phyloP scores from a whole-genome alignment of 2,797 vertebrate genomes.

The Babyrousa celebensis region DNA sequence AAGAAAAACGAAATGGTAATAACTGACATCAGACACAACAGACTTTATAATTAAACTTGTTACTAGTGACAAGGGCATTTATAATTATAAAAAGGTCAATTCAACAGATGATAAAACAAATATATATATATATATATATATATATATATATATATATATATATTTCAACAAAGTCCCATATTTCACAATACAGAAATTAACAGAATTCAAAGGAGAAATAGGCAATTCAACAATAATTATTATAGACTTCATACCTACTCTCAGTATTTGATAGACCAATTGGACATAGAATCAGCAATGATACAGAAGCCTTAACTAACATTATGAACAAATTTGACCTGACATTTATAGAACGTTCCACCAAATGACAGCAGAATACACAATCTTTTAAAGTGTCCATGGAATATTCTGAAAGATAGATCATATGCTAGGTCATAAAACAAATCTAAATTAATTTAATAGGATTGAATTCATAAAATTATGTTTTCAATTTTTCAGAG shows the following conservation, averaged over 20 bases:
- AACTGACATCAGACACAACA: neutral
- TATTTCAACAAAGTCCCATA: neutral
- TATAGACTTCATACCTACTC: neutral
- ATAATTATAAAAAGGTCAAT: neutral
- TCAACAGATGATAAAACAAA: neutral
- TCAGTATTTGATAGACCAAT: neutral
- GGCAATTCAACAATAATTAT: neutral
- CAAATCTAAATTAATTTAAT: neutral
- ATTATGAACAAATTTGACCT: neutral
- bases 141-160: too few relatives aligned
- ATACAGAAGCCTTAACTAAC: neutral
- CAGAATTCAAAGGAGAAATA: constrained; percentile 21
- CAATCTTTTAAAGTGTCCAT: neutral
- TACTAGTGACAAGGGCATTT: neutral
- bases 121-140: neutral
- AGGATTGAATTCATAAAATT: constrained; percentile 10
- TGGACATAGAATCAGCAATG: neutral
- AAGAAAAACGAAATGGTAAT: neutral
- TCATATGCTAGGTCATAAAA: neutral
- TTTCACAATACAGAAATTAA: constrained; percentile 9
- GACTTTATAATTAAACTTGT: neutral
- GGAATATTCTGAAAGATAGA: neutral
- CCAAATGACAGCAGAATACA: neutral
- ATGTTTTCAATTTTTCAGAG: neutral
- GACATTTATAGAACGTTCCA: neutral